These are phyloP conservation scores for Phylloscopus trochilus DNA, from an alignment of 2,113 vertebrate genomes.

Conservation along the genomic window DNA sequence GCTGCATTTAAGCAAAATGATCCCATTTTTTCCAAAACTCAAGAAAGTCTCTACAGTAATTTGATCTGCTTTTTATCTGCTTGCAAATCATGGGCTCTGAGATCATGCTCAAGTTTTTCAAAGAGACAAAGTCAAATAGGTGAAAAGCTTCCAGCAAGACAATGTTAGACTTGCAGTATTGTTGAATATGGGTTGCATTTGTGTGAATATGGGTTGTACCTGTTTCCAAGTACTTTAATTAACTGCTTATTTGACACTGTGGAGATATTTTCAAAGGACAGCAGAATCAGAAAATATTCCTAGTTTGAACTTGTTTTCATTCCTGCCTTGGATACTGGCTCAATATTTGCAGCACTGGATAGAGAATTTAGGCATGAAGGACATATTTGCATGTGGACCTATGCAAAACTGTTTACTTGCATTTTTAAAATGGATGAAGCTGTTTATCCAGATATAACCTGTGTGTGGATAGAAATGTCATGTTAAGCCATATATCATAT, in stretches of 20 bases:
- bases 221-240: neutral
- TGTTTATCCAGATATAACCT: neutral
- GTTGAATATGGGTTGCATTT: neutral
- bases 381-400: neutral
- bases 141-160: neutral
- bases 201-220: neutral
- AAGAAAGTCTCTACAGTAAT: neutral
- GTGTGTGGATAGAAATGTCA: neutral
- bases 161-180: neutral
- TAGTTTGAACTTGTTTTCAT: neutral
- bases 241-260: neutral
- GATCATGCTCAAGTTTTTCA: neutral
- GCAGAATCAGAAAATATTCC: neutral
- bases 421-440: neutral
- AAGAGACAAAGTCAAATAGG: neutral
- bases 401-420: neutral
- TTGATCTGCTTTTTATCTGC: neutral
- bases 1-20: neutral
- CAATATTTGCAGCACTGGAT: neutral
- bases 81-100: neutral
- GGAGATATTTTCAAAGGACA: neutral
- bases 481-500: neutral
- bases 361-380: neutral
- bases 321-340: neutral
- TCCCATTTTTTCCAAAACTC: neutral